A percentile compares a stretch with the other conserved stretches of the same genome.
phyloP scores from a whole-genome alignment of 2,113 vertebrate genomes.

The Tenrec ecaudatus region DNA sequence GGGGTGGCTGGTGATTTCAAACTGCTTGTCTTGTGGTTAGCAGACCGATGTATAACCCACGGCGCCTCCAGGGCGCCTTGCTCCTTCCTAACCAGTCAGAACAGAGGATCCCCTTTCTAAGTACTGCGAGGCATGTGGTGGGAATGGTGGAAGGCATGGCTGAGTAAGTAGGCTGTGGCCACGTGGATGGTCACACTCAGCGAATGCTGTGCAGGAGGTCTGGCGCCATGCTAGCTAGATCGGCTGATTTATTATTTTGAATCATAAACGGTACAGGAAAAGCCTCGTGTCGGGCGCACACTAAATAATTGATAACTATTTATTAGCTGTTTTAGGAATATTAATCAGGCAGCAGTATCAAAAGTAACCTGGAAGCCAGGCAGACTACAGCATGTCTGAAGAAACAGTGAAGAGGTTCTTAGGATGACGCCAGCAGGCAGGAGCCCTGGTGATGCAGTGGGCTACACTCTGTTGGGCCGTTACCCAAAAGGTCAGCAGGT shows the following conservation, averaged over 20 bases:
- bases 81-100: neutral
- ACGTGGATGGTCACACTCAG: neutral
- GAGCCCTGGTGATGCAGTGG: too few species aligned
- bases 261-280: constrained; percentile 40
- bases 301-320: constrained; percentile 58
- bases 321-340: neutral
- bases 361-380: constrained; percentile 44
- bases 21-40: too few species aligned
- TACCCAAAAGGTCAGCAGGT: too few species aligned
- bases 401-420: constrained; percentile 33
- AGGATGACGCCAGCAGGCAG: neutral
- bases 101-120: neutral
- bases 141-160: too few species aligned
- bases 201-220: neutral
- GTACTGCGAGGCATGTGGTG: neutral
- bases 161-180: neutral
- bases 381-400: constrained; percentile 14
- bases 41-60: too few species aligned
- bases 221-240: neutral
- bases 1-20: too few species aligned
- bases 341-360: constrained; percentile 34
- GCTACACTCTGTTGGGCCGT: too few species aligned
- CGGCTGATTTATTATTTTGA: constrained; percentile 45
- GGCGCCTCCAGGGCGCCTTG: too few species aligned
- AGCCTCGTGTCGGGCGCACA: neutral